phyloP scores from a whole-genome alignment of 1,140 invertebrate genomes.

The Delia radicum region DNA sequence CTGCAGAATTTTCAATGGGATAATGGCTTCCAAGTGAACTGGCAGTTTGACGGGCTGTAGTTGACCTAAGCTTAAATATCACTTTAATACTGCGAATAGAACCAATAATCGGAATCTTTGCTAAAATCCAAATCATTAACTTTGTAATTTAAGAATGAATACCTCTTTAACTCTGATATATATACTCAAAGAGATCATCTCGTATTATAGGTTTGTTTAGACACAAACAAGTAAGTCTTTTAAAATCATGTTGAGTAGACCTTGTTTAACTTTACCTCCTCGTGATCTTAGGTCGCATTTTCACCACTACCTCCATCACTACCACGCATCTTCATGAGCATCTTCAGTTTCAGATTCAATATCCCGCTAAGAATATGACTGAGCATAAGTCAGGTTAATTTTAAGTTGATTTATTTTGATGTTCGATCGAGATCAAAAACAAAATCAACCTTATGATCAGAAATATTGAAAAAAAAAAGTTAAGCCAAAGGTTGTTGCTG shows the following conservation, averaged over 20 bases:
- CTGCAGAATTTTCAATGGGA: too few species aligned
- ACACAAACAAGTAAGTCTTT: neutral
- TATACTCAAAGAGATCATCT: neutral
- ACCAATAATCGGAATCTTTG: too few species aligned
- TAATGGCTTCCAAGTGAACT: too few species aligned
- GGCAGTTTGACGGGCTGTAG: too few species aligned
- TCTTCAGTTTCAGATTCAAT: constrained; percentile 8
- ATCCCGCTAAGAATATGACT: constrained; percentile 35
- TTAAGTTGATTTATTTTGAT: constrained; percentile 37
- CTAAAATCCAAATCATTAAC: too few species aligned
- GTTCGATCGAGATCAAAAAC: constrained; percentile 31
- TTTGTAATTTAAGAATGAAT: neutral
- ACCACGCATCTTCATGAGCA: neutral
- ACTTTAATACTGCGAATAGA: too few species aligned
- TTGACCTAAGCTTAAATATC: too few species aligned
- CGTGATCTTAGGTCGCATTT: neutral
- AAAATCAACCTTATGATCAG: neutral
- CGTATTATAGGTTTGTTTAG: neutral
- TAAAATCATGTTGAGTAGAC: neutral
- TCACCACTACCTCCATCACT: neutral
- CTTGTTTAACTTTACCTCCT: neutral
- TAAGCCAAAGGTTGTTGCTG: constrained; percentile 2
- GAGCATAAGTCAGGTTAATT: constrained; percentile 36
- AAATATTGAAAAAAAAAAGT: neutral
- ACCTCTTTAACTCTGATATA: neutral